Base-by-base conservation (phyloP, 2,888 invertebrate genomes). In the Papilio elwesi region DNA sequence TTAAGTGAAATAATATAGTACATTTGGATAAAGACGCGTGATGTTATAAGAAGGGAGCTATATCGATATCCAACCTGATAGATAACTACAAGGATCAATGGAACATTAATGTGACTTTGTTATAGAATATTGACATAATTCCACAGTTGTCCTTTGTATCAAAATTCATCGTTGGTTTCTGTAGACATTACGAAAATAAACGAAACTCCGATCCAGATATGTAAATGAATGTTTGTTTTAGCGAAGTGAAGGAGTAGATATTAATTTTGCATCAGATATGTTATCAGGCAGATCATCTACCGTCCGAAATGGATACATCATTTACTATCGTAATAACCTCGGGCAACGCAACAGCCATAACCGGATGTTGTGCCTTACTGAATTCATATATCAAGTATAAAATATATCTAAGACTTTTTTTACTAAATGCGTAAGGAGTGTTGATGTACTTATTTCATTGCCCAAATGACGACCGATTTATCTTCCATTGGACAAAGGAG, bases 151-250 rank as follows among this genome's bases (percentile, higher is more conserved):
- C 15, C 70, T 74, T 79, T 76, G 82, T 86, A 90, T 88, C 89
- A 90, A 90, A 82, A 85, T 75, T 51, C 52, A 5, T 36, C 26
- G 48, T 66, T 55, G 57, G 15, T 16, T 64, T 71, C 74, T 59
- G 67, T 74, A 68, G 36, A 74, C 74, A 78, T 79, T 79, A 76
- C 71, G 75, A 79, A 82, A 84, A 87, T 86, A 83, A 83, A 84
- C 77, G 76, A 80, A 85, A 84, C 80, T 78, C 82, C 79, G 85
- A 87, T 90, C 83, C 78, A 79, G 88, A 91, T 92, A 92, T 93
- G 91, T 89, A 92, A 91, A 92, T 91, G 83, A 84, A 79, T 90
- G 89, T 92, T 92, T 91, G 90, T 90, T 93, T 89, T 90, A 91
- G 90, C 88, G 82, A 83, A 86, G 83, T 83, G 84, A 87, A 87